Conservation (phyloP, 2,113 vertebrate genomes). For the Ibidorhyncha struthersii region DNA sequence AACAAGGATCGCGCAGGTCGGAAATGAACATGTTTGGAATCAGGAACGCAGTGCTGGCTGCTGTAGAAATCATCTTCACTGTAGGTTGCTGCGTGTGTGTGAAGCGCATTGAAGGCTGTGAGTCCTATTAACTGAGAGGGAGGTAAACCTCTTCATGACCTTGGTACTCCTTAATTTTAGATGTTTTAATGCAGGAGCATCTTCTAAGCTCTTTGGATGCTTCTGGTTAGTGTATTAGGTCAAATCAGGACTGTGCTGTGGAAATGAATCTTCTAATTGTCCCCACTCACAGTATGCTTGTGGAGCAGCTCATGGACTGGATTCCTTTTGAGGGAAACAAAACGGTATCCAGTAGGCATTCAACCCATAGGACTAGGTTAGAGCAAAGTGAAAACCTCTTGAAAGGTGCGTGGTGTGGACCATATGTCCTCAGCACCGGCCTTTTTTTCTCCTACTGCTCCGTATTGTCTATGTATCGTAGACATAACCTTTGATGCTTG, state of each 20-base stretch:
- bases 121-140: neutral
- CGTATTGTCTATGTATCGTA: neutral
- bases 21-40: neutral
- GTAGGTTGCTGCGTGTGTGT: neutral
- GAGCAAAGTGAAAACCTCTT: neutral
- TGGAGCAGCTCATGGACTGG: neutral
- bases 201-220: neutral
- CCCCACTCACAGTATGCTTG: accelerated
- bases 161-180: constrained; percentile 26
- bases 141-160: neutral
- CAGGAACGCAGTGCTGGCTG: neutral
- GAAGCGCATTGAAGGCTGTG: neutral
- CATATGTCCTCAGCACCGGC: neutral
- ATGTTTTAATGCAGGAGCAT: neutral
- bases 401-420: neutral
- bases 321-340: neutral
- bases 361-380: neutral
- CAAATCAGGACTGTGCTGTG: neutral
- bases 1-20: neutral
- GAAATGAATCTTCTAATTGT: neutral
- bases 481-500: neutral
- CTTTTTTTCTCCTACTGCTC: neutral
- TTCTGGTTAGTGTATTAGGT: neutral
- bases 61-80: neutral
- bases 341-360: neutral